Evolutionary conservation across 35 echinoderm and acorn worm genomes (phyloP).

Genomic region (Holothuria glaberrima): DNA sequence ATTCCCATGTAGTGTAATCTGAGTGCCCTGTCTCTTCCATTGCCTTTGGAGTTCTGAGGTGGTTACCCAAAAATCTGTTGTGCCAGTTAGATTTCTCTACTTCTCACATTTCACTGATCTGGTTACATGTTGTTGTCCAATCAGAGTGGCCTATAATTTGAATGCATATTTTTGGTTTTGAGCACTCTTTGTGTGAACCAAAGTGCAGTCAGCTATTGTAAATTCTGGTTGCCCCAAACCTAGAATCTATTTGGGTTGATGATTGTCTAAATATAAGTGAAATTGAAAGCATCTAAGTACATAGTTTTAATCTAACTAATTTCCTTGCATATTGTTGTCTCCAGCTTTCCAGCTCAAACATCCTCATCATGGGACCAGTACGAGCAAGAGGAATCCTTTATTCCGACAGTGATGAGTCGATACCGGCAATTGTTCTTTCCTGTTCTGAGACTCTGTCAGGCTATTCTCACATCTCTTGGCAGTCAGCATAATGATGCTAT

Average conservation of each 20-base stretch:
- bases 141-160: too few relatives aligned
- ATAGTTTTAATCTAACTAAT: background rate
- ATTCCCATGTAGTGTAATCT: too few relatives aligned
- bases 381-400: conserved; percentile 63
- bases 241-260: background rate
- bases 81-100: too few relatives aligned
- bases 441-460: conserved; percentile 74
- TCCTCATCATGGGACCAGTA: conserved; percentile 63
- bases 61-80: too few relatives aligned
- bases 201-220: too few relatives aligned
- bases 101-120: too few relatives aligned
- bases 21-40: too few relatives aligned
- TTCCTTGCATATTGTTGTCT: background rate
- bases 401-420: conserved; percentile 85
- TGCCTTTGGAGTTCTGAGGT: too few relatives aligned
- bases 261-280: background rate
- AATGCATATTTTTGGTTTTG: too few relatives aligned
- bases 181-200: background rate
- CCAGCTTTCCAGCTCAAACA: conserved; percentile 12
- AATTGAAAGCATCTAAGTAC: background rate
- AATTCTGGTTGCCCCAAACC: background rate
- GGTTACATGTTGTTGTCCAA: too few relatives aligned
- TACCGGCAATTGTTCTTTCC: conserved; percentile 94
- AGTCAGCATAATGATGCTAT: conserved; percentile 86
- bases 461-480: conserved; percentile 88